A percentile compares a stretch with the other conserved stretches of the same genome.
phyloP scores from a whole-genome alignment of 2,888 invertebrate genomes.

The Pharmacophagus antenor region DNA sequence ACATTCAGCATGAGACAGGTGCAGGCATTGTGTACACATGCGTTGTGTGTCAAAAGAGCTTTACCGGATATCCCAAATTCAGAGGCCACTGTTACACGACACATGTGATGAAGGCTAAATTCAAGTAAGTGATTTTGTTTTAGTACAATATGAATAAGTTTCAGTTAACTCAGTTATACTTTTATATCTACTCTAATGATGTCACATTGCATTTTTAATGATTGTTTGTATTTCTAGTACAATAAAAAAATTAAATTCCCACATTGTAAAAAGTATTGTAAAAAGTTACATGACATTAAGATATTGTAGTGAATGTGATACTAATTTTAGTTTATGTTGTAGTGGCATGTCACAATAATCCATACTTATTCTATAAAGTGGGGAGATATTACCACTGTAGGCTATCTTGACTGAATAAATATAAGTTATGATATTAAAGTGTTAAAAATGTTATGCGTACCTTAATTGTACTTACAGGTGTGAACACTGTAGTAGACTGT shows the following conservation, averaged over 20 bases:
- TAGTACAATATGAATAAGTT: background rate
- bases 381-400: too few species aligned
- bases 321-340: too few species aligned
- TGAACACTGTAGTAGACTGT: conserved; percentile 55
- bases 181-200: too few species aligned
- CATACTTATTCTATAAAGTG: too few species aligned
- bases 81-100: conserved; percentile 80
- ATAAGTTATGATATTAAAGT: background rate
- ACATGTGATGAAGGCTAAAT: conserved; percentile 79
- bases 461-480: conserved; percentile 55
- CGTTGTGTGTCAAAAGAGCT: conserved; percentile 77
- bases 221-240: too few species aligned
- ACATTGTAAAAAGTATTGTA: too few species aligned
- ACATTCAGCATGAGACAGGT: conserved; percentile 57
- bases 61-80: conserved; percentile 78
- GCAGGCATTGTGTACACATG: conserved; percentile 76
- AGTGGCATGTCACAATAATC: too few species aligned
- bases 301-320: too few species aligned
- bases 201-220: background rate
- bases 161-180: too few species aligned
- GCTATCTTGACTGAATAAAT: background rate
- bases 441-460: background rate
- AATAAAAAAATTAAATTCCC: too few species aligned
- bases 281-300: too few species aligned
- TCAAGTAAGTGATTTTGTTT: conserved; percentile 62